Evolutionary conservation across 2,113 vertebrate genomes (phyloP), one percentile per base, ranked within the genome.

Genomic region (Hydropotes inermis): DNA sequence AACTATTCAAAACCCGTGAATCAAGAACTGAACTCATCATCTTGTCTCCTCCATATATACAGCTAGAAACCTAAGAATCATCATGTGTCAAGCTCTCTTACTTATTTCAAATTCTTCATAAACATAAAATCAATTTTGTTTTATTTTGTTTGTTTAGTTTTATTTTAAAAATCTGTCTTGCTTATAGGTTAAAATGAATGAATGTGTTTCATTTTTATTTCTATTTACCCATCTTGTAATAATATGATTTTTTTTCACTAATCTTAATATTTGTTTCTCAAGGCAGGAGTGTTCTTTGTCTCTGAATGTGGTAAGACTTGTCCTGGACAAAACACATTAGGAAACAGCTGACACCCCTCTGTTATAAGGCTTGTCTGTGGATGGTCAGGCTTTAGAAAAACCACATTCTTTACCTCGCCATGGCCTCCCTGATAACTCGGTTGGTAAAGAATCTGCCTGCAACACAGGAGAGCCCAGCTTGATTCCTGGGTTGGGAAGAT

Each of bases 381-480:
- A 50, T 50, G 27, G 33, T 33, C 57, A 50, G 28, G 14, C 50
- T 67, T 64, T 28, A 16, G 33, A 67, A 84, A 70, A 60, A 30
- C 7, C 55, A 76, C 67, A 39, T 74, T 74, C 19, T 39, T 39
- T 74, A 23, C 10, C 21, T 74, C 19, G 10, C n/a, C 23, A 13
- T 74, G 67, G n/a, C n/a, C 23, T 74, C 19, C 67, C n/a, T 74
- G 67, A 74, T 23, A 74, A 21, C n/a, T 39, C n/a, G 6, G 19
- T 74, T 74, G n/a, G n/a, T 74, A 74, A 39, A 39, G n/a, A 39
- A 39, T 74, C 19, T 74, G n/a, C n/a, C 67, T 74, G 19, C 36
- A 13, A 39, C 23, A 2, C n/a, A 74, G n/a, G 67, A 74, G 19
- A 70, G 5, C 19, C n/a, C 0, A 0, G n/a, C 3, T 39, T 5